Percentiles rank a stretch among this genome's conserved stretches.
phyloP scores from a whole-genome alignment of 1,140 invertebrate genomes.

The Octopus sinensis region DNA sequence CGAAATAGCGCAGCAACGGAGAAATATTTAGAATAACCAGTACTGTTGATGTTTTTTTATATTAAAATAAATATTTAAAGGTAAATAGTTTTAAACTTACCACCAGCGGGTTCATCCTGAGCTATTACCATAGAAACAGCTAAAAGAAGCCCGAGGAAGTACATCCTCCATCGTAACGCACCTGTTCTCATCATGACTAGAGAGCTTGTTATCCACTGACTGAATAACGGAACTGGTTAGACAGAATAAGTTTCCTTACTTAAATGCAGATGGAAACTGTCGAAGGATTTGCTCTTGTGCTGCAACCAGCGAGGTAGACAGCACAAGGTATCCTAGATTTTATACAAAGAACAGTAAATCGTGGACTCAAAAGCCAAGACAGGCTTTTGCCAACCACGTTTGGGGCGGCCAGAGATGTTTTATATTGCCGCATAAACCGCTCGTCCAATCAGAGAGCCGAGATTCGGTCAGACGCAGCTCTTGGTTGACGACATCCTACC shows the following conservation, averaged over 20 bases:
- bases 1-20: no score
- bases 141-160: slow-evolving; percentile 8
- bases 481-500: not conserved
- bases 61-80: not conserved
- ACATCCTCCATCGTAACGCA: not conserved
- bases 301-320: not conserved
- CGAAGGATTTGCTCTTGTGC: not conserved
- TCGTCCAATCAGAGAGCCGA: not conserved
- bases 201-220: no score
- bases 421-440: not conserved
- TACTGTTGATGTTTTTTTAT: no score
- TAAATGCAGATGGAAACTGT: not conserved
- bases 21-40: no score
- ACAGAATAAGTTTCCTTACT: not conserved
- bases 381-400: slow-evolving; percentile 9
- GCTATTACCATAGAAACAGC: not conserved
- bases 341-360: not conserved
- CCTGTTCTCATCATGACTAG: no score
- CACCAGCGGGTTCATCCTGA: not conserved
- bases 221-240: no score
- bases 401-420: slow-evolving; percentile 4
- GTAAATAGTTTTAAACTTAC: not conserved
- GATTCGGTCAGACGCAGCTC: not conserved
- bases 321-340: slow-evolving; percentile 10
- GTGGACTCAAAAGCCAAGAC: not conserved